Evolutionary conservation across 2,113 vertebrate genomes (phyloP).

Genomic region (Cochlearius cochlearius): DNA sequence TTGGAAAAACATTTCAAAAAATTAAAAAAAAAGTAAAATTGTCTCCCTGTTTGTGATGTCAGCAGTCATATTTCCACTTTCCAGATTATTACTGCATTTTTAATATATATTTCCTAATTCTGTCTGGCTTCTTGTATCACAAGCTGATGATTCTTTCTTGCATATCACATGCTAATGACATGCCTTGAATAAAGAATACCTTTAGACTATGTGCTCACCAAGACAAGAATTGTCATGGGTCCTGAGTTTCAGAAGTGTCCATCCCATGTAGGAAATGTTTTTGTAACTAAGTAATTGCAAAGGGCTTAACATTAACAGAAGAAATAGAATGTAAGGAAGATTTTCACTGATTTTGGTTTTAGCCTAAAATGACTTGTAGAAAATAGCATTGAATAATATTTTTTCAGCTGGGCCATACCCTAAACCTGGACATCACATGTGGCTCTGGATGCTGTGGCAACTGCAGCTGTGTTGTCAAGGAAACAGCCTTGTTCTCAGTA

Average conservation of each 20-base stretch:
- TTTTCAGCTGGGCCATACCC: slow-evolving; percentile 49
- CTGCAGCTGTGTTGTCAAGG: slow-evolving; percentile 77
- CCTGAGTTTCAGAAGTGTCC: not conserved
- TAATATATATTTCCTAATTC: not conserved
- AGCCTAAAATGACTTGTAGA: slow-evolving; percentile 3
- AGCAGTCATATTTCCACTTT: not conserved
- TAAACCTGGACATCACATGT: slow-evolving; percentile 73
- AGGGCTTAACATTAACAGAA: not conserved
- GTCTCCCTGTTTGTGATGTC: not conserved
- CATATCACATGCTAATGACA: not conserved
- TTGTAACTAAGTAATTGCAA: not conserved
- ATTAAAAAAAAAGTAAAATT: not conserved
- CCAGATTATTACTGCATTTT: not conserved
- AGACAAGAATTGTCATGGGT: not conserved
- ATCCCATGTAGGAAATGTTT: not conserved
- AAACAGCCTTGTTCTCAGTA: slow-evolving; percentile 76
- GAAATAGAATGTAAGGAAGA: not conserved
- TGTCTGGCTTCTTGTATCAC: not conserved
- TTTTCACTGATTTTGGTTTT: not conserved
- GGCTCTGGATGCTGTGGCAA: slow-evolving; percentile 71
- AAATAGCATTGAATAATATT: slow-evolving; percentile 54
- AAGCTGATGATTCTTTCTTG: not conserved
- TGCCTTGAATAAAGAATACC: not conserved
- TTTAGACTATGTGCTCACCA: not conserved
- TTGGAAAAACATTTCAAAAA: not conserved